Conservation (phyloP, 2,797 vertebrate species). For the Cossypha polioptera region DNA sequence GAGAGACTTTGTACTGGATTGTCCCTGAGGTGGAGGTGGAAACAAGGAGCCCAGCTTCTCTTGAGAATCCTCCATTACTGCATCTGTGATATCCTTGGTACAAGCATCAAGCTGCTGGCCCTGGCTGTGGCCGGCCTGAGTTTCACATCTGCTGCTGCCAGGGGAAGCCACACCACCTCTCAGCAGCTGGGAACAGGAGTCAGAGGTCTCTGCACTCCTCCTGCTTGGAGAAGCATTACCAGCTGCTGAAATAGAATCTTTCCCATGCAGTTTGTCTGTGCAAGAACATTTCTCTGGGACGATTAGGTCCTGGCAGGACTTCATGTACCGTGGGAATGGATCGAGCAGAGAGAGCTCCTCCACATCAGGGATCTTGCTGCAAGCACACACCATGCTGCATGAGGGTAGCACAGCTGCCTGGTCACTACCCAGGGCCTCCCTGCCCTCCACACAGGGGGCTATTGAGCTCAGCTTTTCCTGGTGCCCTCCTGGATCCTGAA, state of each 20-base stretch:
- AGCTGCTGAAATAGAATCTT: neutral
- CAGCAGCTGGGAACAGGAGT: neutral
- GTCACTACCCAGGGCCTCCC: neutral
- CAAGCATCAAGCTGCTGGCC: conserved; percentile 59
- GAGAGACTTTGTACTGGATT: conserved; percentile 65
- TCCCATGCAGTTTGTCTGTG: conserved; percentile 36
- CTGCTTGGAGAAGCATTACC: conserved; percentile 25
- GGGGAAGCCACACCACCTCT: conserved; percentile 12
- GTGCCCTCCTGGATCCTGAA: conserved; percentile 59
- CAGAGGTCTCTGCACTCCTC: conserved; percentile 7
- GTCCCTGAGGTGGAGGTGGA: conserved; percentile 71
- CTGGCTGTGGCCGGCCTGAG: conserved; percentile 45
- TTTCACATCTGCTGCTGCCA: neutral
- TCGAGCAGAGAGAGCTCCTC: conserved; percentile 79
- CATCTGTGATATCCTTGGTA: conserved; percentile 67
- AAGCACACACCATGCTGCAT: conserved; percentile 3
- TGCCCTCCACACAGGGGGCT: neutral
- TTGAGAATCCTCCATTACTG: conserved; percentile 73
- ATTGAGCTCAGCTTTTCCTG: conserved; percentile 41
- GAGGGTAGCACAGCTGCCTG: neutral
- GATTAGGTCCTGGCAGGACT: conserved; percentile 79
- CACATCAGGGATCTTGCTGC: conserved; percentile 70
- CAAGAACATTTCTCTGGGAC: conserved; percentile 76
- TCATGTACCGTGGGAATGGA: conserved; percentile 80
- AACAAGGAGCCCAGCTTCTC: conserved; percentile 70